phyloP scores from a whole-genome alignment of 2,888 invertebrate species.

The Perizoma affinitatum region DNA sequence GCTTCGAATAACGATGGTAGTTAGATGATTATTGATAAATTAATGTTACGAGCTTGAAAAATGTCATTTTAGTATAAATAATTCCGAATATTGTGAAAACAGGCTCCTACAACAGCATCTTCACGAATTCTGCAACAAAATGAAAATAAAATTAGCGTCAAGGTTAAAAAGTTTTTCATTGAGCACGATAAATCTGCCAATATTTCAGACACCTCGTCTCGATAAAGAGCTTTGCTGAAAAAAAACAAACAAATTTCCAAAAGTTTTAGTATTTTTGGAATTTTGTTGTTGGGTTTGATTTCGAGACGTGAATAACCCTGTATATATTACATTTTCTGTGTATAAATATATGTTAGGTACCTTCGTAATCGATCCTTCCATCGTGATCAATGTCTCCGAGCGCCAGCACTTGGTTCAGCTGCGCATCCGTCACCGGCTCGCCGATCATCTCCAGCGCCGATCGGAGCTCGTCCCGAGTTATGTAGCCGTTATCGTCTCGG shows the following conservation, averaged over 20 bases:
- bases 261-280: too few species aligned
- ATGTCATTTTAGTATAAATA: not conserved
- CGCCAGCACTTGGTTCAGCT: slow-evolving; percentile 89
- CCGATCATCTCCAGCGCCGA: slow-evolving; percentile 93
- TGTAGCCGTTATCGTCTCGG: slow-evolving; percentile 95
- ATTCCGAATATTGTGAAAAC: not conserved
- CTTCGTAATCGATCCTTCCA: slow-evolving; percentile 92
- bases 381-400: slow-evolving; percentile 92
- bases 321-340: not conserved
- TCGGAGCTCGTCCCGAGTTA: slow-evolving; percentile 91
- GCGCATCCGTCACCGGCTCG: slow-evolving; percentile 89
- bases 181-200: slow-evolving; percentile 28
- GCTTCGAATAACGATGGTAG: too few species aligned
- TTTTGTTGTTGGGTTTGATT: too few species aligned
- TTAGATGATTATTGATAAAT: not conserved
- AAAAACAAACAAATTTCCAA: too few species aligned
- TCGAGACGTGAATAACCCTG: too few species aligned
- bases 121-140: slow-evolving; percentile 83
- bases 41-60: not conserved
- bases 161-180: slow-evolving; percentile 12
- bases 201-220: slow-evolving; percentile 23
- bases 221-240: not conserved
- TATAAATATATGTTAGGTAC: slow-evolving; percentile 60
- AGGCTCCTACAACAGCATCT: slow-evolving; percentile 78
- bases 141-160: slow-evolving; percentile 25